phyloP scores from a whole-genome alignment of 2,888 invertebrate species.

The Adineta ricciae region DNA sequence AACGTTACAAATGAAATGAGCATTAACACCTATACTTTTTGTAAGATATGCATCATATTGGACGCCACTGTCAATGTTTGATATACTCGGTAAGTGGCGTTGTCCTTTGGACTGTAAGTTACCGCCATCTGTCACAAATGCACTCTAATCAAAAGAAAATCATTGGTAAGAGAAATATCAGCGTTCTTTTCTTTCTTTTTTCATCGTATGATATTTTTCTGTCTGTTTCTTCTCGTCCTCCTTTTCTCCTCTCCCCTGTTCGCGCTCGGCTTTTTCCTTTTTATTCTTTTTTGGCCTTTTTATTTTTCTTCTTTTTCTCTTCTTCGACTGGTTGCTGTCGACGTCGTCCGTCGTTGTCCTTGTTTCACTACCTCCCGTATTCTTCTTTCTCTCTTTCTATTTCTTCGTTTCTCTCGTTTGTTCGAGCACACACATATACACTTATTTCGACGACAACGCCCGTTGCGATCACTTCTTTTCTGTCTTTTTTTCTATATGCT shows the following conservation, averaged over 20 bases:
- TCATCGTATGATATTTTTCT: not conserved
- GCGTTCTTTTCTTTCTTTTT: not conserved
- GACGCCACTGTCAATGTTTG: not conserved
- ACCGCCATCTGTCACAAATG: not conserved
- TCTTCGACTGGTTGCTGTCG: not conserved
- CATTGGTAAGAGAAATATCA: not conserved
- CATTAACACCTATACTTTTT: not conserved
- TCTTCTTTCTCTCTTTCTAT: not conserved
- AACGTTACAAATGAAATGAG: not conserved
- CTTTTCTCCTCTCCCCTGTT: no score
- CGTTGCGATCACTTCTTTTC: slow-evolving; percentile 4
- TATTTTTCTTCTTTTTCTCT: not conserved
- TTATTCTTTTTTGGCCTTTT: not conserved
- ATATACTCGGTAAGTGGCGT: not conserved
- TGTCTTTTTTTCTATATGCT: slow-evolving; percentile 6
- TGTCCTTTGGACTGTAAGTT: not conserved
- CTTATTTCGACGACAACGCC: not conserved
- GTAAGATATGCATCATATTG: not conserved
- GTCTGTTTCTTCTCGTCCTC: not conserved
- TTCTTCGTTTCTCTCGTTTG: not conserved
- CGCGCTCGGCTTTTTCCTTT: not conserved
- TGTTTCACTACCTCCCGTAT: not conserved
- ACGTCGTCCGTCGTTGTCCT: not conserved
- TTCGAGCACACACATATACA: not conserved
- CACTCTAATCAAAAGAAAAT: not conserved